Percentiles rank a stretch among this genome's conserved stretches.
These are phyloP conservation scores for Torymus texanus DNA, from an alignment of 2,888 invertebrate species.

Conservation along the genomic window DNA sequence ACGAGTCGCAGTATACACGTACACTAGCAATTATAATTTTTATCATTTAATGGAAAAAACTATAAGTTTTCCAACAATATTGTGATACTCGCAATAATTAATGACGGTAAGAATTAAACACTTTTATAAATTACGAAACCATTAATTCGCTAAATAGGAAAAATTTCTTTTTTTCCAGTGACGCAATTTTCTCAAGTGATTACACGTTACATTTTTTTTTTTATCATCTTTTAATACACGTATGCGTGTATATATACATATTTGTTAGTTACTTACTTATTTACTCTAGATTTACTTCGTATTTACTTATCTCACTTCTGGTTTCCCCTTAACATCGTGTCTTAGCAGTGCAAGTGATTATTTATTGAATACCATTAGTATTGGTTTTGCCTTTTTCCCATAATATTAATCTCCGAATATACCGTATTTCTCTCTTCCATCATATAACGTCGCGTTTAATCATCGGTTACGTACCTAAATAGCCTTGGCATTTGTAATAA, in stretches of 20 bases:
- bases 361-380: conserved; percentile 30
- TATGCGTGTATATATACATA: conserved; percentile 55
- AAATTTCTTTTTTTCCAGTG: conserved; percentile 36
- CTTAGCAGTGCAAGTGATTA: conserved; percentile 41
- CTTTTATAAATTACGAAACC: conserved; percentile 42
- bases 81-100: conserved; percentile 2
- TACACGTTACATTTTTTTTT: conserved; percentile 44
- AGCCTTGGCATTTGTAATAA: conserved; percentile 47
- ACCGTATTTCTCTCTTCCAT: conserved; percentile 22
- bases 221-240: conserved; percentile 44
- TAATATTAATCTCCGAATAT: conserved; percentile 40
- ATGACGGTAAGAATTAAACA: conserved; percentile 37
- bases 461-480: conserved; percentile 28
- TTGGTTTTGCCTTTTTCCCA: conserved; percentile 9
- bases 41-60: conserved; percentile 35
- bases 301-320: conserved; percentile 44
- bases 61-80: conserved; percentile 29
- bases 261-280: conserved; percentile 48
- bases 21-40: conserved; percentile 39
- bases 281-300: conserved; percentile 42
- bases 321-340: conserved; percentile 31
- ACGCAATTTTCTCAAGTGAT: conserved; percentile 35
- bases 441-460: conserved; percentile 8
- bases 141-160: conserved; percentile 51
- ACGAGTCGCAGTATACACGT: conserved; percentile 42